Evolutionary conservation across 2,888 invertebrate species (phyloP).

Genomic region (Tipula vernalis): DNA sequence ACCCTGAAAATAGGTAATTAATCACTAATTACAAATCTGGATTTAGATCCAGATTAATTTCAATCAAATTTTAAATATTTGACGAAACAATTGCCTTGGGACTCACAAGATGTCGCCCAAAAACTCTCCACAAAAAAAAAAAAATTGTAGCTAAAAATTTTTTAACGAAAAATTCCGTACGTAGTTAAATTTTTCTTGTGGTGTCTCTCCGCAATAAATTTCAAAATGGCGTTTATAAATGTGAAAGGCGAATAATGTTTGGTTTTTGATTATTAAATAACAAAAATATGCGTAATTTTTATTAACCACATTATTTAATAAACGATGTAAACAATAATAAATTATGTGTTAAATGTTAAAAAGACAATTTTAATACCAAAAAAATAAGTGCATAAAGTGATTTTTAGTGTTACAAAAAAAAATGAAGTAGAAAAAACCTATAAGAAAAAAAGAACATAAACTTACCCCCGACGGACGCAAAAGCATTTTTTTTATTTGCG

Average conservation of each 20-base stretch:
- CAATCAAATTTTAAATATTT: not conserved
- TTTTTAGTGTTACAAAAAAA: not conserved
- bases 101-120: not conserved
- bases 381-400: not conserved
- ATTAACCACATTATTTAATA: not conserved
- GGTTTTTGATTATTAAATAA: constrained; percentile 13
- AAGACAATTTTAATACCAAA: not conserved
- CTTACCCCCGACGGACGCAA: constrained; percentile 10
- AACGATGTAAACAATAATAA: not conserved
- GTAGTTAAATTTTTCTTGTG: constrained; percentile 6
- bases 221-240: constrained; percentile 54
- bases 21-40: no score
- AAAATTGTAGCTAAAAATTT: not conserved
- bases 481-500: constrained; percentile 8
- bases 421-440: not conserved
- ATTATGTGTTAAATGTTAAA: not conserved
- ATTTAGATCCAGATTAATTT: no score
- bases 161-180: not conserved
- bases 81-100: not conserved
- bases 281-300: constrained; percentile 7
- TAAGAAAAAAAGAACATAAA: constrained; percentile 6
- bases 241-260: constrained; percentile 45
- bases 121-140: not conserved
- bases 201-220: constrained; percentile 27
- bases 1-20: no score